phyloP scores from a whole-genome alignment of 2,113 vertebrate genomes.

The Nycticryphes semicollaris region DNA sequence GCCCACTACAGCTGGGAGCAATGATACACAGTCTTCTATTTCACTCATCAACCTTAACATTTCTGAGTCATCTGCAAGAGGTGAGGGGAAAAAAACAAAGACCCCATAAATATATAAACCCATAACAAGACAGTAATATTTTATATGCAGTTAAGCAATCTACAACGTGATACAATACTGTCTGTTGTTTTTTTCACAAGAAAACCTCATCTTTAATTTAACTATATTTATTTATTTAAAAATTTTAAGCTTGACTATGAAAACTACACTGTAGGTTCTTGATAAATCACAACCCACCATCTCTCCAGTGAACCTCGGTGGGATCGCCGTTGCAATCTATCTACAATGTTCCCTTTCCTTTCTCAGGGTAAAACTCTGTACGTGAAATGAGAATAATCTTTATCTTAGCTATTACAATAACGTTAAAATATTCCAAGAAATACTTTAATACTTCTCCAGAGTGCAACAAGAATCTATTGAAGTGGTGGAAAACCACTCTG shows the following conservation, averaged over 20 bases:
- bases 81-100: background rate
- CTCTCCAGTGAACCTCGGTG: background rate
- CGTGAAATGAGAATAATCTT: background rate
- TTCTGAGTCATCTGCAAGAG: conserved; percentile 74
- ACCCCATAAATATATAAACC: background rate
- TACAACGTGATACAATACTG: background rate
- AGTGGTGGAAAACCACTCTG: background rate
- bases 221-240: background rate
- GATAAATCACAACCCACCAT: background rate
- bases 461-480: background rate
- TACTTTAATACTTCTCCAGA: background rate
- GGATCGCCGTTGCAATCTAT: background rate
- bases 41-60: conserved; percentile 80
- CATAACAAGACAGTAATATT: background rate
- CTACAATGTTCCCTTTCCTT: background rate
- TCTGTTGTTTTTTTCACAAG: background rate
- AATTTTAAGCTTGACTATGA: background rate
- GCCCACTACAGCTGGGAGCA: conserved; percentile 71
- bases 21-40: conserved; percentile 76
- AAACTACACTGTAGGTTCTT: background rate
- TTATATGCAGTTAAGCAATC: background rate
- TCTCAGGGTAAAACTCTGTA: background rate
- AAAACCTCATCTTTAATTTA: background rate
- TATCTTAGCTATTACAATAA: background rate
- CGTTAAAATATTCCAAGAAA: background rate